phyloP scores from a whole-genome alignment of 2,888 invertebrate species.

The Agriopis aurantiaria region DNA sequence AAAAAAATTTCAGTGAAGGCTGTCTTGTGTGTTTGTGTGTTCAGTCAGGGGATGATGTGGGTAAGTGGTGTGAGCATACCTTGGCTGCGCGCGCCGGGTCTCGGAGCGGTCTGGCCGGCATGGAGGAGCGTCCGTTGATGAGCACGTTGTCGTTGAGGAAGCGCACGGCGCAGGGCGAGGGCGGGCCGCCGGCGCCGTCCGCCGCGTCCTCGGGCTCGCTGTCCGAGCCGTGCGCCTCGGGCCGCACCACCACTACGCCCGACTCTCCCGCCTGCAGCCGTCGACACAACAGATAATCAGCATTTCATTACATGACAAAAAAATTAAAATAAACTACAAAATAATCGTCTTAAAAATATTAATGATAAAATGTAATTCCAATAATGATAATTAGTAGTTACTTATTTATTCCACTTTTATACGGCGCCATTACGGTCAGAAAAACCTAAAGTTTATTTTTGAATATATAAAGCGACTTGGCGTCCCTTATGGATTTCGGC shows the following conservation, averaged over 20 bases:
- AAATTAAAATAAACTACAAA: too few relatives aligned
- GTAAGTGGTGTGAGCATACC: slow-evolving; percentile 69
- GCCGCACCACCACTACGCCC: slow-evolving; percentile 83
- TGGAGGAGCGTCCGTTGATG: slow-evolving; percentile 95
- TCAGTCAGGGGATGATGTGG: background rate
- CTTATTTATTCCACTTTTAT: too few relatives aligned
- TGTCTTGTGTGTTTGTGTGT: too few relatives aligned
- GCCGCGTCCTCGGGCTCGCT: slow-evolving; percentile 52
- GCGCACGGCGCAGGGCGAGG: slow-evolving; percentile 93
- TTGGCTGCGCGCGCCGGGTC: slow-evolving; percentile 78
- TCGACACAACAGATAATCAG: background rate
- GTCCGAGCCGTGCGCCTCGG: slow-evolving; percentile 76
- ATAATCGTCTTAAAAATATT: too few relatives aligned
- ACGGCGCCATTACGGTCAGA: too few relatives aligned
- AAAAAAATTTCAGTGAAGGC: too few relatives aligned
- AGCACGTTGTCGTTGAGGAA: slow-evolving; percentile 96
- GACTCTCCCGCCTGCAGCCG: slow-evolving; percentile 71
- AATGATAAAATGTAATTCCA: too few relatives aligned
- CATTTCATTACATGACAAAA: too few relatives aligned
- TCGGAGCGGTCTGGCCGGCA: slow-evolving; percentile 87
- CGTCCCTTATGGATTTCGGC: too few relatives aligned
- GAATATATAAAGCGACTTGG: too few relatives aligned
- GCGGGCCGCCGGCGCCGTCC: slow-evolving; percentile 84
- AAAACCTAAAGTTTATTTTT: too few relatives aligned
- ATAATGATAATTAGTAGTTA: too few relatives aligned